Evolutionary conservation across 2,797 vertebrate genomes (phyloP), one percentile per base, ranked within the genome.

Genomic region (Xyrichtys novacula): DNA sequence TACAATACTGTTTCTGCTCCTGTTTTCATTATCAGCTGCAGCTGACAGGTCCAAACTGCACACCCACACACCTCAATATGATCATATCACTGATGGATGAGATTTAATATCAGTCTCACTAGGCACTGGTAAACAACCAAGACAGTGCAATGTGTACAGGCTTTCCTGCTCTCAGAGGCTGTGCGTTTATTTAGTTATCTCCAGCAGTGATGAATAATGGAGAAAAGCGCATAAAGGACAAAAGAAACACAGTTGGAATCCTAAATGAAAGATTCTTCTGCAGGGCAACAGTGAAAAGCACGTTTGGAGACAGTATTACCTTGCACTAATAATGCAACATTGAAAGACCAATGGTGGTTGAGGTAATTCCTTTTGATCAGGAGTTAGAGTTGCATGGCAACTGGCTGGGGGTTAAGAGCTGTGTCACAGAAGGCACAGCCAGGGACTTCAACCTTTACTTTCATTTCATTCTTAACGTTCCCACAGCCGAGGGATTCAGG

Each of bases 331-430:
- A 78, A 83, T 61, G 58, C 52, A 65, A 77, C 85, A 65, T 76
- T 80, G 74, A 58, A 73, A 80, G 84, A 78, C 43, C 76, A 71
- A 19, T 44, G 40, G 49, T 65, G 29, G 77, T 75, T 91, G 81
- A 89, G 68, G 75, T 89, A 81, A 91, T 86, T 76, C 78, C 85
- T 90, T 85, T 59, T 90, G 88, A 92, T 85, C 66, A 73, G 50
- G 66, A 83, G 68, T 90, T 86, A 78, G 85, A 90, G 87, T 92
- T 89, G 88, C 89, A 70, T 91, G 90, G 92, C 89, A 93, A 93
- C 90, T 42, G 62, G 77, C 68, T 53, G 53, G 40, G 48, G 88
- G 84, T 88, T 83, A 84, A 81, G 87, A 81, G 72, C 79, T 65
- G 61, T 87, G 88, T 81, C 79, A 87, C 74, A 81, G 85, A 85